Evolutionary conservation across 1,140 invertebrate species (phyloP).

Genomic region (Agrilus planipennis): DNA sequence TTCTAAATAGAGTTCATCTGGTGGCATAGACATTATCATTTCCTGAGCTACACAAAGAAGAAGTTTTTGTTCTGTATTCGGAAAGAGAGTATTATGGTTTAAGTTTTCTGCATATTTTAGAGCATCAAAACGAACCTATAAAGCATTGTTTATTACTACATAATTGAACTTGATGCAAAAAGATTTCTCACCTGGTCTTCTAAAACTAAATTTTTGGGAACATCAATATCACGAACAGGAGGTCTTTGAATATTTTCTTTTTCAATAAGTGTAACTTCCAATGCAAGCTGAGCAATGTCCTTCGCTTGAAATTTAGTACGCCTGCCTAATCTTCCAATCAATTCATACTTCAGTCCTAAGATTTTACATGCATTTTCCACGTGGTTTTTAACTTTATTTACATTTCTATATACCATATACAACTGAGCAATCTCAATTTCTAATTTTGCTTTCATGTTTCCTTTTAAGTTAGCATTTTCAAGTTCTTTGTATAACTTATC

Average conservation of each 20-base stretch:
- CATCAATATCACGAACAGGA: constrained; percentile 36
- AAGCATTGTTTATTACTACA: background rate
- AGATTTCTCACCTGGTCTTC: constrained; percentile 63
- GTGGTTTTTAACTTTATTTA: constrained; percentile 52
- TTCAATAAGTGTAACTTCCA: constrained; percentile 46
- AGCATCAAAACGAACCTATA: constrained; percentile 48
- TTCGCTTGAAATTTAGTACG: constrained; percentile 79
- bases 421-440: constrained; percentile 64
- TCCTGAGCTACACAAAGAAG: constrained; percentile 60
- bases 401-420: constrained; percentile 60
- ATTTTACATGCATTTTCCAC: constrained; percentile 48
- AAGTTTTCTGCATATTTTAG: constrained; percentile 53
- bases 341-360: constrained; percentile 51
- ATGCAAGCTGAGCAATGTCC: constrained; percentile 65
- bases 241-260: constrained; percentile 28
- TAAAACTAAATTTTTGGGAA: constrained; percentile 54
- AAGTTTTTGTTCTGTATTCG: constrained; percentile 64
- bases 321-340: constrained; percentile 67
- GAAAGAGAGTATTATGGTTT: constrained; percentile 42
- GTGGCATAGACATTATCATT: constrained; percentile 57
- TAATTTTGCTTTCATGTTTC: constrained; percentile 48
- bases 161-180: background rate
- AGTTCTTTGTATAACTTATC: constrained; percentile 45
- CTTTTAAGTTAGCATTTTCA: constrained; percentile 14
- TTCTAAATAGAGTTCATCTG: constrained; percentile 64